Conservation (phyloP, 2,888 invertebrate species). For the Andrena hattorfiana region DNA sequence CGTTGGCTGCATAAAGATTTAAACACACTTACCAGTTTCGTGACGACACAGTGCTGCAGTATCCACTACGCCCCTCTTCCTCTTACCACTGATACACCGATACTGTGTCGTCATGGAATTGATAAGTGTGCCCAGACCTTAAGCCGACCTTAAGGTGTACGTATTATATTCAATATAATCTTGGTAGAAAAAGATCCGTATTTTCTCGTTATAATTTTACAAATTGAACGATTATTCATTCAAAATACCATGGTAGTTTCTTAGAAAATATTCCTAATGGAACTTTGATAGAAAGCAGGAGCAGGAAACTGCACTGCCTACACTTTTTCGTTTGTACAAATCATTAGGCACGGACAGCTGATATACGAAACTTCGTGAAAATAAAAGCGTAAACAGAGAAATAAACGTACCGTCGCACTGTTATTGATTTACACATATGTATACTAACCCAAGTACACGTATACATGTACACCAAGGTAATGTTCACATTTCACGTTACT, state of each 20-base stretch:
- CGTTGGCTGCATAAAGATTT: too few species aligned
- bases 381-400: not conserved
- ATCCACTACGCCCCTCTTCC: too few species aligned
- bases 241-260: constrained; percentile 2
- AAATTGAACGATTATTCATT: constrained; percentile 30
- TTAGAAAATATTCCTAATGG: not conserved
- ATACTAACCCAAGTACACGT: not conserved
- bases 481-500: constrained; percentile 33
- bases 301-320: not conserved
- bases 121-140: constrained; percentile 11
- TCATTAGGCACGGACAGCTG: not conserved
- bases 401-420: constrained; percentile 32
- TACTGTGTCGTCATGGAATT: too few species aligned
- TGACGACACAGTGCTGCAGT: too few species aligned
- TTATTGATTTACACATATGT: constrained; percentile 22
- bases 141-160: too few species aligned
- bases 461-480: constrained; percentile 9
- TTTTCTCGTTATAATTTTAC: constrained; percentile 43
- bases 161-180: constrained; percentile 23
- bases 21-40: not conserved
- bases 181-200: constrained; percentile 43
- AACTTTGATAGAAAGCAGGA: not conserved
- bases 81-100: too few species aligned
- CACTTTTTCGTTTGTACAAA: constrained; percentile 6
- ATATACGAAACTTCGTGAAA: constrained; percentile 29